Conservation (phyloP, 2,888 invertebrate genomes). For the Philhelius pedissequus region DNA sequence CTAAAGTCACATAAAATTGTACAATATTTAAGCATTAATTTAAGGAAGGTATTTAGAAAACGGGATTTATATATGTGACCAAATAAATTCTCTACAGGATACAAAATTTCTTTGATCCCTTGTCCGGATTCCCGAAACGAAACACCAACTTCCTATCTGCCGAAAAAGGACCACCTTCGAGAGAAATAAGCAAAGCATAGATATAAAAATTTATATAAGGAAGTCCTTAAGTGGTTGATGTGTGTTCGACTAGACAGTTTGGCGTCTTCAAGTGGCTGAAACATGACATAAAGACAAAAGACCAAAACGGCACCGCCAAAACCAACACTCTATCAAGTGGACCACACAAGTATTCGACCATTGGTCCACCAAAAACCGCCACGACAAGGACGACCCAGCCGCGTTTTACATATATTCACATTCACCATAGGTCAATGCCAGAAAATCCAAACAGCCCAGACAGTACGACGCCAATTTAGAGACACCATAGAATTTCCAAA, state of each 20-base stretch:
- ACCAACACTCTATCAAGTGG: constrained; percentile 35
- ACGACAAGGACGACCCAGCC: constrained; percentile 23
- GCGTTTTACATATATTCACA: background rate
- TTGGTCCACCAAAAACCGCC: constrained; percentile 55
- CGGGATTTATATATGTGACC: no score
- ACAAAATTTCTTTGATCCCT: background rate
- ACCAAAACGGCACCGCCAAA: constrained; percentile 38
- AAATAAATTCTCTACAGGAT: no score
- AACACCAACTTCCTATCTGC: constrained; percentile 50
- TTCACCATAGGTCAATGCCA: background rate
- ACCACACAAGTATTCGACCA: constrained; percentile 43
- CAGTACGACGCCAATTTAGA: constrained; percentile 47
- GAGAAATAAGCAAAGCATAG: background rate
- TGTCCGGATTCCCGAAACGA: constrained; percentile 23
- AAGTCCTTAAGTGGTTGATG: constrained; percentile 18
- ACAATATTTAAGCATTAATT: no score
- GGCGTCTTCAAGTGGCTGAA: constrained; percentile 72
- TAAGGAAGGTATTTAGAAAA: no score
- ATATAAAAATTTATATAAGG: background rate
- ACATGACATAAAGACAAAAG: constrained; percentile 25
- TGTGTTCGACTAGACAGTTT: constrained; percentile 70
- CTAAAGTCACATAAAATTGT: no score
- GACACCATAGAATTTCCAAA: background rate
- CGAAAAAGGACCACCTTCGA: constrained; percentile 32
- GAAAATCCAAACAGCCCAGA: constrained; percentile 19